Percentiles rank a stretch among this genome's conserved stretches.
Conservation (phyloP, 2,113 vertebrate species). For the Syngnathus scovelli region DNA sequence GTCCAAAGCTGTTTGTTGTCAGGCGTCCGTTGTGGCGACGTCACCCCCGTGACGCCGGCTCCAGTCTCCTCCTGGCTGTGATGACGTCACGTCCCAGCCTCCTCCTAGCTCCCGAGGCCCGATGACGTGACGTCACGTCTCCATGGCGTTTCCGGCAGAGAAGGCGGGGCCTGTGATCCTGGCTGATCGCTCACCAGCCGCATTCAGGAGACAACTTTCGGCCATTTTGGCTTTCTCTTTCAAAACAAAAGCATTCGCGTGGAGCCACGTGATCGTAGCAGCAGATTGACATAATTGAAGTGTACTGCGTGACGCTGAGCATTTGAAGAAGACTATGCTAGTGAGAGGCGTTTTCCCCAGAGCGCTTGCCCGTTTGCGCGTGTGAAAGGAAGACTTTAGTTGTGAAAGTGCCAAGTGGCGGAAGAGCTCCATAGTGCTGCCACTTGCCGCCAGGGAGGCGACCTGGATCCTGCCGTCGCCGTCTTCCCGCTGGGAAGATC, state of each 20-base stretch:
- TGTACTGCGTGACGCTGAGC: not conserved
- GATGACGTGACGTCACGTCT: constrained; percentile 62
- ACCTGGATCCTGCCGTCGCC: constrained; percentile 51
- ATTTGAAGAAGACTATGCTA: not conserved
- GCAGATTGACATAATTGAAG: too few species aligned
- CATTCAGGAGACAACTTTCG: not conserved
- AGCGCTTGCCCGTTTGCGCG: not conserved
- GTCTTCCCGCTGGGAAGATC: constrained; percentile 17
- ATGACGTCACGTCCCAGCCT: constrained; percentile 30
- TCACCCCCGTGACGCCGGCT: constrained; percentile 1
- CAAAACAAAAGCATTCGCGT: constrained; percentile 31
- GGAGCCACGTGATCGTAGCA: not conserved
- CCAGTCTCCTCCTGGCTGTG: constrained; percentile 38
- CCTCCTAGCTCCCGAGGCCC: constrained; percentile 60
- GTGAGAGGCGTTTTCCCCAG: not conserved
- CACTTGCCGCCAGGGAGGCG: constrained; percentile 15
- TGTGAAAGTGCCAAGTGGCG: constrained; percentile 25
- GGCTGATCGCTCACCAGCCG: constrained; percentile 15
- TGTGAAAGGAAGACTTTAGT: constrained; percentile 14
- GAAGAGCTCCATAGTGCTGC: not conserved
- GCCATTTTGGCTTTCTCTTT: rapidly evolving
- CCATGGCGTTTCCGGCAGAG: constrained; percentile 65
- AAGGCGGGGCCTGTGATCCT: constrained; percentile 50
- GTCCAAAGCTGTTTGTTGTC: not conserved
- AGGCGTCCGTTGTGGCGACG: not conserved